Conservation (phyloP, 1,140 invertebrate species). For the Cardiocondyla obscurior region DNA sequence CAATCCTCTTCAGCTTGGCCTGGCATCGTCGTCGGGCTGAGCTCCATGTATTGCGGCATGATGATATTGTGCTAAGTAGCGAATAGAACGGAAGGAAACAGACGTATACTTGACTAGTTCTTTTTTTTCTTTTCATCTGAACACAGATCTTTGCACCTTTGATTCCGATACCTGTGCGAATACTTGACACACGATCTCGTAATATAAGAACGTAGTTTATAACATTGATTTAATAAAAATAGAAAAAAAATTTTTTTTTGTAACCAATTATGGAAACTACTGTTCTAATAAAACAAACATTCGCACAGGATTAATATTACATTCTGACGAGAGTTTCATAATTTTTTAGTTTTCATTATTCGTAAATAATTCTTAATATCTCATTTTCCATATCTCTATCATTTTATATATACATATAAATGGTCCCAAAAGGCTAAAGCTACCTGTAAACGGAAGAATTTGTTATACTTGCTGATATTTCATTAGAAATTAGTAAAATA, state of each 20-base stretch:
- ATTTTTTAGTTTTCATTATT: neutral
- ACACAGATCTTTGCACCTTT: neutral
- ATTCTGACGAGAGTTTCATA: neutral
- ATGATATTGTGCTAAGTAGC: slow-evolving; percentile 78
- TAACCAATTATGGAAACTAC: neutral
- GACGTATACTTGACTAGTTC: slow-evolving; percentile 57
- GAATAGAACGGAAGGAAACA: slow-evolving; percentile 72
- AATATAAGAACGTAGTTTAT: neutral
- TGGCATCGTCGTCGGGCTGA: slow-evolving; percentile 71
- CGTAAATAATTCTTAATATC: slow-evolving; percentile 1
- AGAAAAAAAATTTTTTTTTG: neutral
- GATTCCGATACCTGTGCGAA: slow-evolving; percentile 24
- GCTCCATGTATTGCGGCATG: slow-evolving; percentile 80
- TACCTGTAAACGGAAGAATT: slow-evolving; percentile 24
- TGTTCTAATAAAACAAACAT: slow-evolving; percentile 30
- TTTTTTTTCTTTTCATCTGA: slow-evolving; percentile 5
- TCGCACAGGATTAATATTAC: slow-evolving; percentile 42
- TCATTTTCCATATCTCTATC: neutral
- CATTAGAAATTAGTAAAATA: neutral
- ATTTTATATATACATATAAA: slow-evolving; percentile 15
- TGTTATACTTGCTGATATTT: neutral
- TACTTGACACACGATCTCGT: neutral
- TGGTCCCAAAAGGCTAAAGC: neutral
- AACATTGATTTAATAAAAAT: neutral
- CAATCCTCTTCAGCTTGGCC: slow-evolving; percentile 81